These are phyloP conservation scores for Orthochromis malagaraziensis DNA, from an alignment of 2,113 vertebrate genomes.

Conservation along the genomic window DNA sequence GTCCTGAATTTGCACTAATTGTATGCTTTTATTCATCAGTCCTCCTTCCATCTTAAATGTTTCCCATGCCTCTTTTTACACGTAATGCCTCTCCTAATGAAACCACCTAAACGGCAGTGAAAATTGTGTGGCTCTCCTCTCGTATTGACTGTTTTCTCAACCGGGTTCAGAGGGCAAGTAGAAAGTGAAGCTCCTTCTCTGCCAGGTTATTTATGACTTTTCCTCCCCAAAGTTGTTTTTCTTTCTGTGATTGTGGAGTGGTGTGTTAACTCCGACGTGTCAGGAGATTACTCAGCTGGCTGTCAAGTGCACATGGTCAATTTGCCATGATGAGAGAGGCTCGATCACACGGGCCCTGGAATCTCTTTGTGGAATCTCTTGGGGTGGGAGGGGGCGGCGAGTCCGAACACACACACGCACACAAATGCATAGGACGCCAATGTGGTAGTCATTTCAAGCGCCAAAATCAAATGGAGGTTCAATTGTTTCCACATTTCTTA, in stretches of 20 bases:
- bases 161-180: conserved; percentile 62
- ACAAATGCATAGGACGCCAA: conserved; percentile 49
- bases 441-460: conserved; percentile 73
- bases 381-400: conserved; percentile 2
- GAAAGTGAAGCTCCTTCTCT: conserved; percentile 59
- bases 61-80: conserved; percentile 6
- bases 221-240: conserved; percentile 69
- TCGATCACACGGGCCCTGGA: conserved; percentile 58
- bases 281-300: conserved; percentile 67
- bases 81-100: conserved; percentile 51
- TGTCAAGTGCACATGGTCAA: conserved; percentile 68
- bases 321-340: conserved; percentile 68
- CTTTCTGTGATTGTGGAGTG: conserved; percentile 65
- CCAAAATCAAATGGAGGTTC: conserved; percentile 65
- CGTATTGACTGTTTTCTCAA: conserved; percentile 65
- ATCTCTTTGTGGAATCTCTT: conserved; percentile 51
- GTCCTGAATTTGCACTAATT: neutral
- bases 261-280: conserved; percentile 68
- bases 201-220: conserved; percentile 68
- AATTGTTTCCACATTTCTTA: conserved; percentile 78
- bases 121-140: conserved; percentile 46
- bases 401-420: neutral
- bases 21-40: neutral
- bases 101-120: conserved; percentile 42
- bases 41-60: neutral